Conservation (phyloP, 2,888 invertebrate species). For the Brenthis ino region DNA sequence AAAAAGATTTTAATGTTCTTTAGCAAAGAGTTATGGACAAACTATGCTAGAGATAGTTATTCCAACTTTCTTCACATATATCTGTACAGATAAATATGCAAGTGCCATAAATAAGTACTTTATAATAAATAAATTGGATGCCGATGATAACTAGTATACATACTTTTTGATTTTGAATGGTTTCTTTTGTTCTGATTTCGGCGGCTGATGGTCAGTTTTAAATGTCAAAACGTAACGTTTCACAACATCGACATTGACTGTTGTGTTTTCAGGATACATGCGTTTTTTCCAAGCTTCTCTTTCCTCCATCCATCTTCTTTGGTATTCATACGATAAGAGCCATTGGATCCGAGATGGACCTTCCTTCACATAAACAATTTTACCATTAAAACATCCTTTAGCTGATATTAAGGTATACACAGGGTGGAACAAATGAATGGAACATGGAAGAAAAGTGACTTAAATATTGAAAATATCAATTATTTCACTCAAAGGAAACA, state of each 20-base stretch:
- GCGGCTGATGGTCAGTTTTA: conserved; percentile 66
- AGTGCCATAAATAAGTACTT: neutral
- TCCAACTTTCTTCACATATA: too few relatives aligned
- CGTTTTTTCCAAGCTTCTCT: conserved; percentile 78
- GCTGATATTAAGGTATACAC: too few relatives aligned
- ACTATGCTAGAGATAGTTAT: too few relatives aligned
- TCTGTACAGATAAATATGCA: too few relatives aligned
- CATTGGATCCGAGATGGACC: conserved; percentile 69
- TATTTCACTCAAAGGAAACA: too few relatives aligned
- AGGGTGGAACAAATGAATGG: too few relatives aligned
- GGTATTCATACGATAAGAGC: conserved; percentile 81
- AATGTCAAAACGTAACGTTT: conserved; percentile 74
- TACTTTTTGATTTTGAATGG: conserved; percentile 77
- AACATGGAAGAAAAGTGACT: too few relatives aligned
- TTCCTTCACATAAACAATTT: conserved; percentile 51
- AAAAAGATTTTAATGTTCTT: too few relatives aligned
- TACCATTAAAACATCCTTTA: too few relatives aligned
- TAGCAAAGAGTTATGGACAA: too few relatives aligned
- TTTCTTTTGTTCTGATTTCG: conserved; percentile 74
- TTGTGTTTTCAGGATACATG: conserved; percentile 75
- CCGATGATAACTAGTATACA: conserved; percentile 13
- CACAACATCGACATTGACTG: conserved; percentile 69
- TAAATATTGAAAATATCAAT: too few relatives aligned
- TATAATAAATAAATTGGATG: neutral
- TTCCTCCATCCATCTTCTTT: conserved; percentile 82